A percentile compares a stretch with the other conserved stretches of the same genome.
Conservation (phyloP, 2,113 vertebrate species). For the Natator depressus region DNA sequence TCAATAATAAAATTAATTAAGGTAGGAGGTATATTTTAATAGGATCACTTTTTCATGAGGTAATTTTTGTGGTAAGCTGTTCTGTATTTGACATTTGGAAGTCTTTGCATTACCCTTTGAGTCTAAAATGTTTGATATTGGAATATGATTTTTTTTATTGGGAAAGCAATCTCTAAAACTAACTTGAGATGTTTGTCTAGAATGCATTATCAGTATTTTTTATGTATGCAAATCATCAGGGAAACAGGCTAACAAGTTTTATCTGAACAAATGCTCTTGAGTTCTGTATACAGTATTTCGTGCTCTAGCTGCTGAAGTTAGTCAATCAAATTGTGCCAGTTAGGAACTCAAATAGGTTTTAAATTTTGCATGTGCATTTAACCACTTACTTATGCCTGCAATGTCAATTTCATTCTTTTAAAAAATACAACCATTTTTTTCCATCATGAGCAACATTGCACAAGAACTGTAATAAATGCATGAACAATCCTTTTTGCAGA, state of each 20-base stretch:
- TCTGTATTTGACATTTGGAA: not conserved
- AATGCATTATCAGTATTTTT: not conserved
- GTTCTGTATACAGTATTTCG: not conserved
- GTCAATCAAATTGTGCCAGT: not conserved
- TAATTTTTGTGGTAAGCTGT: conserved; percentile 5
- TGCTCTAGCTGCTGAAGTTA: not conserved
- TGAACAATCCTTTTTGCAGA: not conserved
- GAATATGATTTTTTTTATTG: not conserved
- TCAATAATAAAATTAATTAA: conserved; percentile 30
- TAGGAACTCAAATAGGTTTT: not conserved
- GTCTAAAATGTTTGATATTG: not conserved
- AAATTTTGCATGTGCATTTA: not conserved
- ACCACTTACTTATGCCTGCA: not conserved
- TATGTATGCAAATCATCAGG: not conserved
- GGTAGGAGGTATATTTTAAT: conserved; percentile 13
- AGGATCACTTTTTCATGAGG: not conserved
- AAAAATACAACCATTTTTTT: not conserved
- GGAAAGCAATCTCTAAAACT: not conserved
- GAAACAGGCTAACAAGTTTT: not conserved
- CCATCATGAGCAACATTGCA: not conserved
- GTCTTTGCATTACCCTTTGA: conserved; percentile 3
- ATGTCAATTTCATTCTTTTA: not conserved
- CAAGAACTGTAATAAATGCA: not conserved
- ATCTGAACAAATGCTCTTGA: not conserved
- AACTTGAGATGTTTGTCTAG: conserved; percentile 9